Percentiles rank a stretch among this genome's conserved stretches.
These are phyloP conservation scores for Anabacerthia variegaticeps DNA, from an alignment of 2,797 vertebrate genomes.

Conservation along the genomic window DNA sequence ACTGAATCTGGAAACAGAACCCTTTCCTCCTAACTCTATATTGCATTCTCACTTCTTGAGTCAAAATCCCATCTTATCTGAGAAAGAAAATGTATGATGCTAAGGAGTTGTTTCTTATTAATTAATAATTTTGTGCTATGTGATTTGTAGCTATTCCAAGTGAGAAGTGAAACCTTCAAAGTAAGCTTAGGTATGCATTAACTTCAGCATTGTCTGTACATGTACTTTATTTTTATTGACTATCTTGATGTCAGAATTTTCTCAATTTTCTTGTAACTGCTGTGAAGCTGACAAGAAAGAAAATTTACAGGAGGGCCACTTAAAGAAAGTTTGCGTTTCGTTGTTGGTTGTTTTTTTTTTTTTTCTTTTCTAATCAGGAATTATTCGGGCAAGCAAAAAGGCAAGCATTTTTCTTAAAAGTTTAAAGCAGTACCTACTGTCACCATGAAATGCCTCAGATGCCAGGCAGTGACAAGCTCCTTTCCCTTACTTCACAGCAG, in stretches of 20 bases:
- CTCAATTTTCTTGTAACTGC: background rate
- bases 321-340: background rate
- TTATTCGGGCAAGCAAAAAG: background rate
- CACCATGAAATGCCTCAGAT: fast-evolving
- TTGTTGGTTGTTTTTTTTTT: too few species aligned
- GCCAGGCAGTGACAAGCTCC: background rate
- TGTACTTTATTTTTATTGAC: background rate
- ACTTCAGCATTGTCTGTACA: background rate
- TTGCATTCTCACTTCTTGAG: background rate
- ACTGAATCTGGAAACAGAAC: background rate
- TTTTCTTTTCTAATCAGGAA: background rate
- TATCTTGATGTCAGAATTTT: background rate
- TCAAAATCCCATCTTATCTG: background rate
- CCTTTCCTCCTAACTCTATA: background rate
- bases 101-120: background rate
- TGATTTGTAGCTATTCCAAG: background rate
- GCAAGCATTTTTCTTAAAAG: background rate
- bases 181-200: background rate
- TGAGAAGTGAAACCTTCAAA: background rate
- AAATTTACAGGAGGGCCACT: background rate
- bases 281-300: background rate
- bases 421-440: background rate
- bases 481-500: background rate
- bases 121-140: background rate
- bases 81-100: background rate